Evolutionary conservation across 2,797 vertebrate genomes (phyloP), one percentile per base, ranked within the genome.

Genomic region (Scomberomorus guttatus): DNA sequence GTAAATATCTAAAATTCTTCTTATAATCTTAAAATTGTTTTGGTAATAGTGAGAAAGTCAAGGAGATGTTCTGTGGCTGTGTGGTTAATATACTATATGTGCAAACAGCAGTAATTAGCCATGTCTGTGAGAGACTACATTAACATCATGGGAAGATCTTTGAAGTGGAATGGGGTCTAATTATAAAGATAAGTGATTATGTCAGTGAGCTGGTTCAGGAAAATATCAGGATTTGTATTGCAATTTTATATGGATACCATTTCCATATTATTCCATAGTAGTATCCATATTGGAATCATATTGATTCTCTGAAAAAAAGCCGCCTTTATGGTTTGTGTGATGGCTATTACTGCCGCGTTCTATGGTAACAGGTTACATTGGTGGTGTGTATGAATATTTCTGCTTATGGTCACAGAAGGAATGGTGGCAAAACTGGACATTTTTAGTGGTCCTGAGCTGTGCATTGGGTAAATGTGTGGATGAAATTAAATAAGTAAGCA

Each of bases 391-490:
- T 29, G 7, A 39, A 50, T 48, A 37, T 72, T 63, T 62, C 32
- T 61, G 24, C 20, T 11, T 3, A 15, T n/a, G 14, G 18, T 10
- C 34, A 71, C 60, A 65, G 29, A 32, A 22, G 2, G 34, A 25
- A 52, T 6, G 2, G 20, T 9, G 29, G 0, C 18, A 52, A 12
- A 72, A 27, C 15, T 12, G 52, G 18, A 32, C 0, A 6, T 58
- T 44, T 57, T 57, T 46, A 27, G 24, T 27, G 2, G 55, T 39
- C 56, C 12, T 6, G 6, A 75, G 61, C 22, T 37, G 44, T 42
- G 61, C 34, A 32, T 9, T 25, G 25, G 10, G 29, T 66, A 79
- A 79, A 82, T 78, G 25, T 15, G 5, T 42, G 62, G 25, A 48
- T 60, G 18, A 62, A 77, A 65, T 24, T 22, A 12, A 20, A 59